Percentiles rank a stretch among this genome's conserved stretches.
Evolutionary conservation across 2,113 vertebrate species (phyloP).

Genomic region (Todiramphus chloris): DNA sequence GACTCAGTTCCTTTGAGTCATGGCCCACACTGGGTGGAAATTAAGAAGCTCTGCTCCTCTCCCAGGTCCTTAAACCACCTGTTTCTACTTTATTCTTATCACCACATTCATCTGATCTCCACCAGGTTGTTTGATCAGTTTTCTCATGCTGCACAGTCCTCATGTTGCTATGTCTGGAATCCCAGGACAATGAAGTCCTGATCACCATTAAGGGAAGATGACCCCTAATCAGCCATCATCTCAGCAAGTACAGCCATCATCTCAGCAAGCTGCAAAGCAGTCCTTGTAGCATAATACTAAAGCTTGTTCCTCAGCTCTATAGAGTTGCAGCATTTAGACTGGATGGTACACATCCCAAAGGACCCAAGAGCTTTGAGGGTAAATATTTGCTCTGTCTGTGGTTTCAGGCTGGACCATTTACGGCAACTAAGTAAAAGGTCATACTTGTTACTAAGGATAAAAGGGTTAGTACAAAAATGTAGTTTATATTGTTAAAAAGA

Average conservation of each 20-base stretch:
- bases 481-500: background rate
- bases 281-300: background rate
- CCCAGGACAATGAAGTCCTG: background rate
- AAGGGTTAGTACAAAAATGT: background rate
- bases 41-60: background rate
- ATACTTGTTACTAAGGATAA: background rate
- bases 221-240: background rate
- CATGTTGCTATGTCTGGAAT: background rate
- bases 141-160: background rate
- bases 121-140: background rate
- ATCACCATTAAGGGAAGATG: background rate
- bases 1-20: slow-evolving; percentile 30
- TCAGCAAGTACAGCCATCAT: background rate
- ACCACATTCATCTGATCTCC: background rate
- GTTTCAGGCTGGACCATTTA: background rate
- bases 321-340: background rate
- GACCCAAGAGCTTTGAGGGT: background rate
- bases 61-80: background rate
- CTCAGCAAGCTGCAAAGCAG: background rate
- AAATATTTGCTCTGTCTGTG: background rate
- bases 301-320: background rate
- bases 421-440: background rate
- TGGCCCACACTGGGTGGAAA: background rate
- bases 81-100: background rate
- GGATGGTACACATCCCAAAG: background rate